A percentile compares a stretch with the other conserved stretches of the same genome.
phyloP scores from a whole-genome alignment of 2,797 vertebrate species.

The Streptopelia turtur region DNA sequence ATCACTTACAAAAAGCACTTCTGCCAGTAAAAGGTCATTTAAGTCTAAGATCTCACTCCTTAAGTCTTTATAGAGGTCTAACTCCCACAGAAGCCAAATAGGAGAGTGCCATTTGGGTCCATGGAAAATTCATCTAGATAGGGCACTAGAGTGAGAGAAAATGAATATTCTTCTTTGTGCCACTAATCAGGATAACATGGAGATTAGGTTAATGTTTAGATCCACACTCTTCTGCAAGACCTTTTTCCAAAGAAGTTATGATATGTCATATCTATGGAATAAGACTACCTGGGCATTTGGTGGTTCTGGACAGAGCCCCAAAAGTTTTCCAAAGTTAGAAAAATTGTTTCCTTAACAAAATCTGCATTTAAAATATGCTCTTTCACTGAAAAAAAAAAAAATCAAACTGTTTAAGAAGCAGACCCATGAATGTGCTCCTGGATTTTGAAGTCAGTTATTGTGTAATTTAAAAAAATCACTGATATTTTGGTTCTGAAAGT shows the following conservation, averaged over 20 bases:
- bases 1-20: not conserved
- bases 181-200: not conserved
- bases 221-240: not conserved
- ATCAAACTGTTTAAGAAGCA: not conserved
- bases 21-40: not conserved
- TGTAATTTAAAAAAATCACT: not conserved
- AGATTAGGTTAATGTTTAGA: not conserved
- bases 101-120: not conserved
- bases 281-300: not conserved
- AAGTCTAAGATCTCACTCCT: not conserved
- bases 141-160: not conserved
- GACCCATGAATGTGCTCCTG: not conserved
- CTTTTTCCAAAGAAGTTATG: not conserved
- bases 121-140: not conserved
- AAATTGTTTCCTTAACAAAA: not conserved
- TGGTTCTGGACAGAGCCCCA: not conserved
- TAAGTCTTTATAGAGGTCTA: not conserved
- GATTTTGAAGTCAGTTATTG: not conserved
- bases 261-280: accelerated
- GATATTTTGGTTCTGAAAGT: not conserved
- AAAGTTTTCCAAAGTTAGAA: not conserved
- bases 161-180: not conserved
- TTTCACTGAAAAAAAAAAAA: not conserved
- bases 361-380: not conserved
- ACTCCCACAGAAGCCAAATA: not conserved